Base-by-base conservation (phyloP, 2,113 vertebrate genomes). In the Seriola rivoliana region DNA sequence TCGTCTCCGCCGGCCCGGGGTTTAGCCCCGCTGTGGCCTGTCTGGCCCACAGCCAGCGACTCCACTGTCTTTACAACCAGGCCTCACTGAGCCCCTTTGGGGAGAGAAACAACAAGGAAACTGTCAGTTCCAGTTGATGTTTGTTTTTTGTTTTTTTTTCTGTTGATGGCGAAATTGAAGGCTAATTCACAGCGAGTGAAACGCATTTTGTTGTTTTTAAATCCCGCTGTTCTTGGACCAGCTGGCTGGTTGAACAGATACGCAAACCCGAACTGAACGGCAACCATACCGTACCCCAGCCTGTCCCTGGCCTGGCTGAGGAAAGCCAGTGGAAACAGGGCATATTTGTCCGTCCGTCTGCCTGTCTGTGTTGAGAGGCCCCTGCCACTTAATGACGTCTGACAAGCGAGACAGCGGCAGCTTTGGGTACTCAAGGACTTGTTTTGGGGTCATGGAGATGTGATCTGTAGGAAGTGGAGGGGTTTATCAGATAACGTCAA, bases 401-500 rank as follows among this genome's bases (percentile, higher is more conserved):
- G 93, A 93, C 89, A 91, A 86, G 87, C 71, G 72, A 91, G 91
- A 90, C 90, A 75, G 84, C 60, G 64, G 74, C 78, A 52, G 89
- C 89, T 90, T 90, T 36, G 85, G 90, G 85, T 86, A 46, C 91
- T 92, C 83, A 0, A 71, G 63, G 65, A 84, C 88, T 93, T 93
- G 93, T 94, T 92, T 81, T 86, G 91, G 92, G 92, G 91, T 94
- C 89, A 88, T 48, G 0, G 78, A 81, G 93, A 88, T 75, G 84
- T 88, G 91, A 91, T 91, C 89, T 93, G 74, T 67, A 83, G 88
- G 88, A 92, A 91, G 89, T 86, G 84, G 71, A 84, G 74, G 29
- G 75, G 46, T 82, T 75, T 11, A 82, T 90, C 91, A 83, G 85
- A 88, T 90, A 91, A 91, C 40, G 38, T 83, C 77, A 52, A 78